Conservation (phyloP, 2,888 invertebrate genomes). For the Tachina fera region DNA sequence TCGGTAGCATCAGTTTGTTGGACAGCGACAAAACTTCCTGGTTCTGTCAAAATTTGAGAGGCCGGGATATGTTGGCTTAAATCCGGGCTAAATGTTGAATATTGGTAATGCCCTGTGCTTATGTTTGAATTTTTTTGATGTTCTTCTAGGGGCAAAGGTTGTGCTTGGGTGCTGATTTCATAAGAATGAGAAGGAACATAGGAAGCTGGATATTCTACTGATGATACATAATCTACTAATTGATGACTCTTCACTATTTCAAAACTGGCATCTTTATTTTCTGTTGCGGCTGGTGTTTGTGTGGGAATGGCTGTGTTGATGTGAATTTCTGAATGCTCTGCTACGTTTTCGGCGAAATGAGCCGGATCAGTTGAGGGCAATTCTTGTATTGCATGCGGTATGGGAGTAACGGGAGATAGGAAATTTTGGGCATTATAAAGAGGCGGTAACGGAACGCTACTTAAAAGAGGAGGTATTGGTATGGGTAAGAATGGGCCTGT, state of each 20-base stretch:
- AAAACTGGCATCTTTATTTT: conserved; percentile 74
- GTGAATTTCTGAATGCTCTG: conserved; percentile 78
- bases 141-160: conserved; percentile 58
- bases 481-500: conserved; percentile 83
- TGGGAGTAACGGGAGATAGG: conserved; percentile 64
- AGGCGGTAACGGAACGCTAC: conserved; percentile 46
- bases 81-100: conserved; percentile 75
- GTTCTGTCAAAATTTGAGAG: conserved; percentile 79
- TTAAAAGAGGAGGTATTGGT: conserved; percentile 85
- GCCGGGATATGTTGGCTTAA: conserved; percentile 78
- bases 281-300: conserved; percentile 59
- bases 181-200: conserved; percentile 85
- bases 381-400: conserved; percentile 78
- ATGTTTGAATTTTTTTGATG: conserved; percentile 70
- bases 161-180: conserved; percentile 81
- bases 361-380: conserved; percentile 74
- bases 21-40: conserved; percentile 72
- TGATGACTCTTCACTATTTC: conserved; percentile 86
- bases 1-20: conserved; percentile 51
- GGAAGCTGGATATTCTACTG: conserved; percentile 89
- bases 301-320: conserved; percentile 73
- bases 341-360: conserved; percentile 76
- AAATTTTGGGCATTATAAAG: conserved; percentile 60
- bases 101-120: conserved; percentile 76
- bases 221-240: conserved; percentile 87